Evolutionary conservation across 2,888 invertebrate genomes (phyloP).

Genomic region (Drosophila kambysellisi): DNA sequence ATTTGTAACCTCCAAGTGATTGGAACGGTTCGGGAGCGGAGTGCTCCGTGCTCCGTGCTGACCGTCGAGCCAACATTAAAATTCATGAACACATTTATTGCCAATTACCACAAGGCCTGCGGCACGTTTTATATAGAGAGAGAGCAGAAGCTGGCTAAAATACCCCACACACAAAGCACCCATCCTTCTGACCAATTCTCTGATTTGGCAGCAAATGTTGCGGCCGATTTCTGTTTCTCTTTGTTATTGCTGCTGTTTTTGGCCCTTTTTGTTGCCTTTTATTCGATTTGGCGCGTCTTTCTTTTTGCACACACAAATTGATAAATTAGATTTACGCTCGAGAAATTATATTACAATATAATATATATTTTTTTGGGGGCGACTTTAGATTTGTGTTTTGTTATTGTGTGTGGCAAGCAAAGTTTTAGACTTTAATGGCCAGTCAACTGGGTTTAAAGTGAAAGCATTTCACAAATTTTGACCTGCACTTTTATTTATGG

Average conservation of each 20-base stretch:
- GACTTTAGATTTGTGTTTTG: conserved; percentile 56
- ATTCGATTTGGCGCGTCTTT: conserved; percentile 57
- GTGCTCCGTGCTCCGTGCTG: conserved; percentile 34
- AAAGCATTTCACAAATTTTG: conserved; percentile 2
- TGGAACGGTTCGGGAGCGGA: too few species aligned
- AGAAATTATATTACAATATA: conserved; percentile 81
- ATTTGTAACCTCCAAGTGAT: conserved; percentile 37
- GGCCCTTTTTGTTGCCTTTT: conserved; percentile 51
- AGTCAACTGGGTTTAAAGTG: conserved; percentile 55
- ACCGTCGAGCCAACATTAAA: conserved; percentile 75
- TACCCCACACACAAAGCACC: conserved; percentile 2
- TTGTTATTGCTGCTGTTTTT: conserved; percentile 18
- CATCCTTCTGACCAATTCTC: conserved; percentile 32
- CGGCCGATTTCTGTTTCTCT: conserved; percentile 34
- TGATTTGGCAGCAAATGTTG: conserved; percentile 62
- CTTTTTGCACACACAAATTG: conserved; percentile 70
- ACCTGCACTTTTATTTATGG: conserved; percentile 56
- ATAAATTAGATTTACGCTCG: conserved; percentile 82
- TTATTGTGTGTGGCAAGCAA: conserved; percentile 49
- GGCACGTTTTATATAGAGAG: conserved; percentile 70
- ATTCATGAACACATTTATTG: conserved; percentile 83
- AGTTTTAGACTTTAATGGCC: conserved; percentile 43
- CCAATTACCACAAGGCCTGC: conserved; percentile 77
- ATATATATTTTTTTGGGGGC: conserved; percentile 56
- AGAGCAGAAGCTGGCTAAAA: conserved; percentile 35